Evolutionary conservation across 92 coral and sea anemone species (phyloP), one percentile per base, ranked within the genome.

Genomic region (Umimayanthus chanpuru): DNA sequence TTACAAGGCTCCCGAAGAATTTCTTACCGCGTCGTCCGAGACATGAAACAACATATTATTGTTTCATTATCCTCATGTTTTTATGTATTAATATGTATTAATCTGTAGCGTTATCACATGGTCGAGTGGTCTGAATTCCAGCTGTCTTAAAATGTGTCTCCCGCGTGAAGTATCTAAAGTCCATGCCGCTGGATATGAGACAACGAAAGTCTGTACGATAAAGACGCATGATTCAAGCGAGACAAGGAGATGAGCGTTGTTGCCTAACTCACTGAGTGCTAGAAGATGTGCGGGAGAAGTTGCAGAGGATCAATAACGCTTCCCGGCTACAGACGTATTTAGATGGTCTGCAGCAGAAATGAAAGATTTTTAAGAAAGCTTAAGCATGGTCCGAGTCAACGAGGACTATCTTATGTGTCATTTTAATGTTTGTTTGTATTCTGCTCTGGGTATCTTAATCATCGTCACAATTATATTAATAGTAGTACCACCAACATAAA

Each of bases 1-100:
- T 73, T 95, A 93, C 84, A 77, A 90, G 10, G 88, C 94, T 47
- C 91, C 98, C 3, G 98, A 92, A 66, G 96, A 93, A 74, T 95
- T 91, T 86, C 90, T 95, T 21, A 58, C 81, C 9, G 29, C 96
- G 15, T 84, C 98, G 15, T 79, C 94, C 7, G 92, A 89, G 23
- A 30, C 87, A 68, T 83, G 78, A 83, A 53, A 32, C 32, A 55
- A 14, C 70, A 16, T 15, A 50, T n/a, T 53, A 29, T 53, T n/a
- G 23, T 53, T 32, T 3, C 68, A 28, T 20, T 61, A 61, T 61
- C 26, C 68, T 61, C 26, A 61, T 61, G 21, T 61, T 20, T 61
- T 61, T 9, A 61, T 61, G 68, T 61, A 61, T 1, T 18, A 61
- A 61, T 9, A 20, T 61, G 68, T 61, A 61, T 1, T 18, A 61